A percentile compares a stretch with the other conserved stretches of the same genome.
Evolutionary conservation across 2,113 vertebrate species (phyloP).

Genomic region (Myotis brandtii): DNA sequence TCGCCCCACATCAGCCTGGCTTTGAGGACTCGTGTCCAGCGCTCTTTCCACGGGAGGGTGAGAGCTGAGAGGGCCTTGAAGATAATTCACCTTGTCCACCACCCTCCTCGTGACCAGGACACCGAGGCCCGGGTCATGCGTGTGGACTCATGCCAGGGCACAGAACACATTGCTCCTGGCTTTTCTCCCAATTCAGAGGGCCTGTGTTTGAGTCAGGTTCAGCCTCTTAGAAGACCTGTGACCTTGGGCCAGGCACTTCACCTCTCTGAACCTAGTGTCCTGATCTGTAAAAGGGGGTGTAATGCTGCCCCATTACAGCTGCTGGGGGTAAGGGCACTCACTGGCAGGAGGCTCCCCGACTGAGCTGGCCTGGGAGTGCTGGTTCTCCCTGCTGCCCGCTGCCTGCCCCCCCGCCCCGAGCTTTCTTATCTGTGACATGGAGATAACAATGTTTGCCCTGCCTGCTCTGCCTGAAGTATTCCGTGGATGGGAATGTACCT

Average conservation of each 20-base stretch:
- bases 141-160: neutral
- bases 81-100: neutral
- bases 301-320: neutral
- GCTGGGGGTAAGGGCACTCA: no score
- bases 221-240: neutral
- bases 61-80: neutral
- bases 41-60: neutral
- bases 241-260: neutral
- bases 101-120: neutral
- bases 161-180: neutral
- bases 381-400: no score
- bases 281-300: neutral
- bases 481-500: neutral
- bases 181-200: neutral
- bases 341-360: no score
- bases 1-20: neutral
- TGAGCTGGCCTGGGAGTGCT: neutral
- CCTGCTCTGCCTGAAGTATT: neutral
- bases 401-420: no score
- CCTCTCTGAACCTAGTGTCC: neutral
- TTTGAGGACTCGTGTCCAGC: neutral
- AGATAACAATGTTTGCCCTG: neutral
- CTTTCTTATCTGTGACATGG: neutral
- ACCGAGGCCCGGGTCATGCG: accelerated
- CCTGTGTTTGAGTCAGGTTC: neutral